These are phyloP conservation scores for Pantherophis guttatus DNA, from an alignment of 2,113 vertebrate species.

Conservation along the genomic window DNA sequence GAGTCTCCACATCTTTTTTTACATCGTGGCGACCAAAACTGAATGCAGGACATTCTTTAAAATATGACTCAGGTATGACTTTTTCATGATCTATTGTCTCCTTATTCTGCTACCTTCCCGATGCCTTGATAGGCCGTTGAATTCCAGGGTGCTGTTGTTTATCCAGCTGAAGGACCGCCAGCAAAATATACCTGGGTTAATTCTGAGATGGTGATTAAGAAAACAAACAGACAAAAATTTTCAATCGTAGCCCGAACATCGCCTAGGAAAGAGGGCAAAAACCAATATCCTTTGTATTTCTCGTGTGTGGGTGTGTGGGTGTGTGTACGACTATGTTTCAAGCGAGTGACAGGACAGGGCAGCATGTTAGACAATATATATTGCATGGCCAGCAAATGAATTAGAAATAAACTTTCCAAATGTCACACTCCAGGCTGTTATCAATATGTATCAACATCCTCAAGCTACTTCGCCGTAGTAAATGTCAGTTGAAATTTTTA, in stretches of 20 bases:
- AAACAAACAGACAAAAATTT: neutral
- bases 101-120: neutral
- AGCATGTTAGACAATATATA: slow-evolving; percentile 16
- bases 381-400: slow-evolving; percentile 63
- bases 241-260: neutral
- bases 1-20: too few relatives aligned
- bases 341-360: slow-evolving; percentile 36
- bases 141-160: neutral
- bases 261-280: neutral
- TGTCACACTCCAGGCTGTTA: slow-evolving; percentile 70
- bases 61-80: neutral
- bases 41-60: neutral
- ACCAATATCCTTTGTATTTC: neutral
- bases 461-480: slow-evolving; percentile 64
- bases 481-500: slow-evolving; percentile 71
- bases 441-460: slow-evolving; percentile 74
- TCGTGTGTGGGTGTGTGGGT: neutral
- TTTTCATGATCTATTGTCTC: neutral
- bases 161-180: neutral
- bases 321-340: slow-evolving; percentile 18
- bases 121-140: neutral
- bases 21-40: too few relatives aligned
- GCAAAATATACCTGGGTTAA: neutral
- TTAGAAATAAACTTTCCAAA: slow-evolving; percentile 72
- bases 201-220: neutral